These are phyloP conservation scores for Capreolus pygargus DNA, from an alignment of 2,113 vertebrate genomes.

Conservation along the genomic window DNA sequence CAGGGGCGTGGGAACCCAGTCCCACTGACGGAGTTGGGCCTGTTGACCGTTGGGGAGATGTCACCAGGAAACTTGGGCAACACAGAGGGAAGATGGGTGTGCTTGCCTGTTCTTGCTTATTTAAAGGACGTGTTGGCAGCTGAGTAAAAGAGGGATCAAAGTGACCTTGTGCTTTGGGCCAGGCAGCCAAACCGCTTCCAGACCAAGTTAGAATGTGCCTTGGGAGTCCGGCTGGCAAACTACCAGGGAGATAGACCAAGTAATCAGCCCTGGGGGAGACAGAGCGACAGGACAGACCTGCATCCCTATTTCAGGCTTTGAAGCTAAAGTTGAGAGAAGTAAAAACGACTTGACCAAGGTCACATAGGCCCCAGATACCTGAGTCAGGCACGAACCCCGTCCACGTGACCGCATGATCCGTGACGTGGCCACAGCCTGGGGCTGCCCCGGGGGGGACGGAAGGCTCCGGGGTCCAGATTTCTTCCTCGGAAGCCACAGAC, in stretches of 20 bases:
- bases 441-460: accelerated
- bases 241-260: accelerated
- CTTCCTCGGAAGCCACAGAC: background rate
- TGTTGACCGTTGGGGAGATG: background rate
- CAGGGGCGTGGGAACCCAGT: accelerated
- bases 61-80: background rate
- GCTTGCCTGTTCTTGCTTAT: background rate
- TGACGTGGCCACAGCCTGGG: accelerated
- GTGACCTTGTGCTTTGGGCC: background rate
- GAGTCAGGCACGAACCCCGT: background rate
- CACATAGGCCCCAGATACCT: background rate
- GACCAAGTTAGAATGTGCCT: background rate
- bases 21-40: background rate
- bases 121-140: background rate
- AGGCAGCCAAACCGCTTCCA: background rate
- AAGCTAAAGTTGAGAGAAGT: background rate
- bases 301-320: background rate
- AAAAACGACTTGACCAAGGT: background rate
- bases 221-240: background rate
- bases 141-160: background rate
- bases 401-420: accelerated
- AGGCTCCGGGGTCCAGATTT: background rate
- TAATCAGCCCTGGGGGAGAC: background rate
- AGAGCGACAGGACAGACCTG: background rate
- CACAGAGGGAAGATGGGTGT: background rate